Percentiles rank a stretch among this genome's conserved stretches.
These are phyloP conservation scores for Andrena bucephala DNA, from an alignment of 2,888 invertebrate species.

Conservation along the genomic window DNA sequence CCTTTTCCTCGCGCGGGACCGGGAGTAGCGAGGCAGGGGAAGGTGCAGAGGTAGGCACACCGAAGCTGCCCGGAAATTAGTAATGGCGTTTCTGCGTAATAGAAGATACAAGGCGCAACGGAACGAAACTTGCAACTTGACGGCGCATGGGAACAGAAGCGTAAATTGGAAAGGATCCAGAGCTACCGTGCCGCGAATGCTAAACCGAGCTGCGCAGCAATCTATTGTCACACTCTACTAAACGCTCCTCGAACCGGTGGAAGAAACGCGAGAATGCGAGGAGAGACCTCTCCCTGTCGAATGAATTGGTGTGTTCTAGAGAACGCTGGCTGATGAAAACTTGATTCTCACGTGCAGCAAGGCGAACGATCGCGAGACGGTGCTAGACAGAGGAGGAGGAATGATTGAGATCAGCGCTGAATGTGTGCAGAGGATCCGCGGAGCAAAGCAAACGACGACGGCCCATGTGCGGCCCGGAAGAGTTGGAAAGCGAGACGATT, in stretches of 20 bases:
- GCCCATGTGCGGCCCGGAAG: not conserved
- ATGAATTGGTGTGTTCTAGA: not conserved
- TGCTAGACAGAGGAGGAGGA: not conserved
- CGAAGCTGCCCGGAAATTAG: not conserved
- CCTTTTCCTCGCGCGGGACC: too few relatives aligned
- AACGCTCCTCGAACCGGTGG: not conserved
- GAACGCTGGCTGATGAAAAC: too few relatives aligned
- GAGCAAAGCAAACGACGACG: constrained; percentile 9
- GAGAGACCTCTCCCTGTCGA: not conserved
- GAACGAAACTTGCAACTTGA: not conserved
- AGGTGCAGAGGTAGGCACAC: not conserved
- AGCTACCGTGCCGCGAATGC: not conserved
- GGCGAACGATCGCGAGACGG: not conserved
- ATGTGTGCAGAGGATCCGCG: not conserved
- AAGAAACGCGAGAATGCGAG: not conserved
- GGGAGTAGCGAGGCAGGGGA: not conserved
- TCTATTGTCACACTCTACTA: not conserved
- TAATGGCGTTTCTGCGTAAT: not conserved
- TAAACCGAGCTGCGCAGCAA: not conserved
- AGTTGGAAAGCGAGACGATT: constrained; percentile 9
- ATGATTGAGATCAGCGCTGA: not conserved
- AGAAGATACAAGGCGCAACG: not conserved
- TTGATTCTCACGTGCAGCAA: too few relatives aligned
- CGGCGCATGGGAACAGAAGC: not conserved
- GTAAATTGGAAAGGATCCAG: not conserved